phyloP scores from a whole-genome alignment of 2,888 invertebrate species.

The Altica lythri region DNA sequence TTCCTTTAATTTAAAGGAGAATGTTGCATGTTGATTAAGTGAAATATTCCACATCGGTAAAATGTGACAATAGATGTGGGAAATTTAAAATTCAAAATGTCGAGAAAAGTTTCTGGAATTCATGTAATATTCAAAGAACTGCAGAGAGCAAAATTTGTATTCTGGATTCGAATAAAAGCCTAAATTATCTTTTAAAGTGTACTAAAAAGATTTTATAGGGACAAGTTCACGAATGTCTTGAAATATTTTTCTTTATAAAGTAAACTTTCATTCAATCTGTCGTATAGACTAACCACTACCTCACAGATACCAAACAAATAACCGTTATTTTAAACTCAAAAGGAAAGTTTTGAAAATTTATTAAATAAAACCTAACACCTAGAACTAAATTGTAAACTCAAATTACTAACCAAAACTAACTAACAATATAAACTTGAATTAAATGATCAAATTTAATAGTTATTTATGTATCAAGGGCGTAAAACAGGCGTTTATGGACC shows the following conservation, averaged over 20 bases:
- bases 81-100: constrained; percentile 31
- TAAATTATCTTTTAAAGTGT: constrained; percentile 22
- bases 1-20: constrained; percentile 16
- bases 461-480: no score
- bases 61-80: constrained; percentile 24
- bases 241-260: constrained; percentile 9
- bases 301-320: no score
- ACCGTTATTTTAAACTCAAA: no score
- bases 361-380: no score
- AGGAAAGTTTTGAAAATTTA: no score
- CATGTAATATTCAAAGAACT: constrained; percentile 31
- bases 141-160: constrained; percentile 27
- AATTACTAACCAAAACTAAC: no score
- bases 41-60: constrained; percentile 19
- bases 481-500: no score
- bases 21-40: constrained; percentile 17
- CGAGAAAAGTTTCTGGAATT: constrained; percentile 26
- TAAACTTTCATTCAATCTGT: background rate
- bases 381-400: no score
- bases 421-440: no score
- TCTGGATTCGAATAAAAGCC: constrained; percentile 26
- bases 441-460: no score
- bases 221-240: constrained; percentile 3
- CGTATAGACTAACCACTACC: no score
- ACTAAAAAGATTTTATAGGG: constrained; percentile 21